Evolutionary conservation across 1,140 invertebrate species (phyloP), one percentile per base, ranked within the genome.

Genomic region (Ephestia elutella): DNA sequence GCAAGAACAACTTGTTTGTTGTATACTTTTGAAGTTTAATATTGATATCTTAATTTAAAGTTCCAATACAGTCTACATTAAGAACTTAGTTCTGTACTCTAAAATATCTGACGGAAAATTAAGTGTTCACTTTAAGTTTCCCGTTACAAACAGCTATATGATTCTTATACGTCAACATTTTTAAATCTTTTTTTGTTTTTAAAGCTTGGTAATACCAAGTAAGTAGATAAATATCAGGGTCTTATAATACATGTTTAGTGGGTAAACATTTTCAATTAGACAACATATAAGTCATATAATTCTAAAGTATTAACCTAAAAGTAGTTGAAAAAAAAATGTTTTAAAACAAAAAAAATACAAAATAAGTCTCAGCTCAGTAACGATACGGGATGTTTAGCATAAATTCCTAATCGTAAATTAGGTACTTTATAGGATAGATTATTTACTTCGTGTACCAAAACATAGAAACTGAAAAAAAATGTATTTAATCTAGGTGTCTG

Each of bases 191-290:
- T 53, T 53, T 9, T 25, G 13, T 25, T 53, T 5, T 25, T 10
- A 25, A n/a, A 25, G 13, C 50, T 13, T 57, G 56, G 28, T 49
- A 19, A 63, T 71, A 70, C 65, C 69, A 57, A 64, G 70, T 80
- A 80, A 64, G 70, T 80, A 81, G 76, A 68, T 77, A 67, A 74
- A 72, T 73, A 80, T 83, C 80, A 83, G 80, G 80, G 80, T 83
- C 75, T 74, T 74, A 75, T 71, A 75, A 73, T 74, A 75, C 63
- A 65, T 74, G 64, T 73, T 74, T 73, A 78, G 75, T 66, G 66
- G 65, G 63, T 72, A 68, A 71, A 73, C 49, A 61, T 67, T 69
- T 70, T 79, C 70, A 73, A 79, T 73, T 76, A 82, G 70, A 62
- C 56, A 66, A 68, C 57, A 67, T 73, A 70, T 63, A 60, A 59